These are phyloP conservation scores for Rhagoletis zephyria DNA, from an alignment of 1,140 invertebrate genomes.

Conservation along the genomic window DNA sequence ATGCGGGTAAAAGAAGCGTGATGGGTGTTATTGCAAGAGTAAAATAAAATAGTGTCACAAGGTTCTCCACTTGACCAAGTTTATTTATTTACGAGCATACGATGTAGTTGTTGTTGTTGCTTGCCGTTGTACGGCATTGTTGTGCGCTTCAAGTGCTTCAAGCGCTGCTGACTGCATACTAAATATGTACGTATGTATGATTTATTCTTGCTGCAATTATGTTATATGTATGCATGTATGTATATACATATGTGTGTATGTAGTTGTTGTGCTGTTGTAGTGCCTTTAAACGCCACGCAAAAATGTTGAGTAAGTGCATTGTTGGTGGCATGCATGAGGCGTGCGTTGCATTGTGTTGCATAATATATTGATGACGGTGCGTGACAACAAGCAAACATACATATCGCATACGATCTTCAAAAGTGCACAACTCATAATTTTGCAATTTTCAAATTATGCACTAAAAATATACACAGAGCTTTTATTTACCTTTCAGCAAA, in stretches of 20 bases:
- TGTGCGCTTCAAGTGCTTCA: slow-evolving; percentile 39
- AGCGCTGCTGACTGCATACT: background rate
- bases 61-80: slow-evolving; percentile 55
- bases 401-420: no score
- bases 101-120: slow-evolving; percentile 10
- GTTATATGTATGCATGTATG: background rate
- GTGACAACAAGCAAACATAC: background rate
- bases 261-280: background rate
- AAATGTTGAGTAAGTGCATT: no score
- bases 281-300: no score
- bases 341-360: slow-evolving; percentile 32
- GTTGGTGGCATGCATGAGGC: background rate
- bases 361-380: slow-evolving; percentile 50
- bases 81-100: slow-evolving; percentile 4
- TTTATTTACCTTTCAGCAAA: no score
- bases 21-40: background rate
- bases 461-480: no score
- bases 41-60: slow-evolving; percentile 52
- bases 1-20: background rate
- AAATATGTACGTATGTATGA: no score
- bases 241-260: background rate
- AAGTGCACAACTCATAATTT: no score
- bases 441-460: no score
- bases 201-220: background rate
- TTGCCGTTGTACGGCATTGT: slow-evolving; percentile 33